A percentile compares a stretch with the other conserved stretches of the same genome.
Evolutionary conservation across 2,888 invertebrate species (phyloP).

Genomic region (Cloeon dipterum): DNA sequence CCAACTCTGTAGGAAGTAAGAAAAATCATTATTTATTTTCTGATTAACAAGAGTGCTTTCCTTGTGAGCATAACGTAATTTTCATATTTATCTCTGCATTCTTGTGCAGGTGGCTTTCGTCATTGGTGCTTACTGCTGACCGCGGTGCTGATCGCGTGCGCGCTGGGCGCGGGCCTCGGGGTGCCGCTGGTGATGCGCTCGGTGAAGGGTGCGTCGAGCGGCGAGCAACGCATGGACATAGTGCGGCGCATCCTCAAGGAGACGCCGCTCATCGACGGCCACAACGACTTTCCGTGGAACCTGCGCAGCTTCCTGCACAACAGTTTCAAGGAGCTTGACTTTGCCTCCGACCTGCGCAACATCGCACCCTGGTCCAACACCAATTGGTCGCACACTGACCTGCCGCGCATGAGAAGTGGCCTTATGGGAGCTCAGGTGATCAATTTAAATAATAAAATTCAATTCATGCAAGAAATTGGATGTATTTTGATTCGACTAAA

Average conservation of each 20-base stretch:
- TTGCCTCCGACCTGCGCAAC: constrained; percentile 36
- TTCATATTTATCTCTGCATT: too few relatives aligned
- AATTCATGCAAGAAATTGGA: too few relatives aligned
- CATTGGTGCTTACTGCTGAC: not conserved
- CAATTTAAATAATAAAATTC: too few relatives aligned
- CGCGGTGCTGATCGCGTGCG: constrained; percentile 3
- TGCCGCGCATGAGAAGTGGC: constrained; percentile 58
- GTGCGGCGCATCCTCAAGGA: constrained; percentile 40
- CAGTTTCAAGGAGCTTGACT: constrained; percentile 40
- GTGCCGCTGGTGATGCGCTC: constrained; percentile 23
- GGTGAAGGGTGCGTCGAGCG: constrained; percentile 14
- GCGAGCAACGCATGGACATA: constrained; percentile 37
- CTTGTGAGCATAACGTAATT: too few relatives aligned
- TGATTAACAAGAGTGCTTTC: too few relatives aligned
- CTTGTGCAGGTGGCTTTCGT: too few relatives aligned
- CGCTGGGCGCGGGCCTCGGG: constrained; percentile 16
- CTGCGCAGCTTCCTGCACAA: constrained; percentile 71
- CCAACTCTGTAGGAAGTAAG: too few relatives aligned
- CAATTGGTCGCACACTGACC: constrained; percentile 84
- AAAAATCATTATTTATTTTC: too few relatives aligned
- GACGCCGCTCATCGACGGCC: constrained; percentile 45
- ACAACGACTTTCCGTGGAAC: constrained; percentile 75
- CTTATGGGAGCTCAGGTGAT: constrained; percentile 66
- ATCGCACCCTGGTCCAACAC: constrained; percentile 65
- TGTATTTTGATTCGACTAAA: too few relatives aligned